phyloP scores from a whole-genome alignment of 92 coral and sea anemone genomes.

The Micromussa lordhowensis region DNA sequence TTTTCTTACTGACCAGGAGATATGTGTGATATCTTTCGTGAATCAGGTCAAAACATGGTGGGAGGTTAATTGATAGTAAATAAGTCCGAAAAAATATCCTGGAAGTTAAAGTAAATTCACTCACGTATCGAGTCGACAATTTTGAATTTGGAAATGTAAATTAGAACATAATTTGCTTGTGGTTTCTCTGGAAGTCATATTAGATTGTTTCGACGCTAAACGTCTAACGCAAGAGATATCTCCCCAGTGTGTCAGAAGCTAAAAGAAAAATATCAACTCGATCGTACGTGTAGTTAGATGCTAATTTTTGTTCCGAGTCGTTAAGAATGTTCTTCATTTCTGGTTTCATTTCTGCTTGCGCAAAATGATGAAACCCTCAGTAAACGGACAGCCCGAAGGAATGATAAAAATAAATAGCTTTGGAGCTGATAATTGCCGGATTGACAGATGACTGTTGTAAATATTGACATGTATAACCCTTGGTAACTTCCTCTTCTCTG shows the following conservation, averaged over 20 bases:
- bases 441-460: no score
- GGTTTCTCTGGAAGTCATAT: background rate
- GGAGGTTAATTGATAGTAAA: constrained; percentile 14
- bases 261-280: background rate
- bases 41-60: constrained; percentile 12
- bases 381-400: no score
- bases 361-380: no score
- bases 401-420: no score
- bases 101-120: background rate
- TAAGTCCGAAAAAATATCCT: background rate
- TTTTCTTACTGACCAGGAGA: background rate
- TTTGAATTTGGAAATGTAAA: background rate
- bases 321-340: background rate
- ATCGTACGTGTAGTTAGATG: background rate
- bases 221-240: background rate
- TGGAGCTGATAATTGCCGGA: no score
- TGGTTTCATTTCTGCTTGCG: background rate
- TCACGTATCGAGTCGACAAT: background rate
- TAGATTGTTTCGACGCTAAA: background rate
- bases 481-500: no score
- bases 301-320: background rate
- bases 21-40: constrained; percentile 8
- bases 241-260: background rate
- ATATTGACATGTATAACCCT: no score
- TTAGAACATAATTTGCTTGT: background rate